These are phyloP conservation scores for Diadophis punctatus DNA, from an alignment of 2,113 vertebrate species.

Conservation along the genomic window DNA sequence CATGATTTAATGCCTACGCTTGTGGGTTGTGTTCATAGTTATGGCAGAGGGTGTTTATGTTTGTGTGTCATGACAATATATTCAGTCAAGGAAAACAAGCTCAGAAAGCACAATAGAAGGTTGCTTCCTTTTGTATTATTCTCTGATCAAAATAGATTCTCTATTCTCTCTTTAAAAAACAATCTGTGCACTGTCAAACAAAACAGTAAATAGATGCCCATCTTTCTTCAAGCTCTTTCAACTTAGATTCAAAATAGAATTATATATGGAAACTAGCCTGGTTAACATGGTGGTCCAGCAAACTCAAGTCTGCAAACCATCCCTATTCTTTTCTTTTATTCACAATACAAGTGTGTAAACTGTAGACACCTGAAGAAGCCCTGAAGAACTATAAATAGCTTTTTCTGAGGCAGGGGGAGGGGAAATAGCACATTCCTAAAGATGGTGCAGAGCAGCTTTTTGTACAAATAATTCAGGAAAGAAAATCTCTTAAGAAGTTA, in stretches of 20 bases:
- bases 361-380: constrained; percentile 48
- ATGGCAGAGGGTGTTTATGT: rapidly evolving
- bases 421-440: constrained; percentile 43
- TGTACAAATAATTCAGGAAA: constrained; percentile 13
- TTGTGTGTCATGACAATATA: not conserved
- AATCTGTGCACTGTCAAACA: not conserved
- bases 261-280: not conserved
- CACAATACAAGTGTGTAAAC: constrained; percentile 30
- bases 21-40: not conserved
- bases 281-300: not conserved
- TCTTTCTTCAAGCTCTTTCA: not conserved
- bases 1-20: not conserved
- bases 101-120: constrained; percentile 5
- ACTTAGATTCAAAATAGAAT: not conserved
- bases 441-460: constrained; percentile 46
- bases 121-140: constrained; percentile 1
- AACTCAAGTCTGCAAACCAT: not conserved
- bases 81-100: not conserved
- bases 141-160: not conserved
- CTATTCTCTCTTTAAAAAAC: not conserved
- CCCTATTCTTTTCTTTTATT: constrained; percentile 1
- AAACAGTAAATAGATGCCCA: not conserved
- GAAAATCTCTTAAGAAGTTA: constrained; percentile 25
- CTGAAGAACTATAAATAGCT: constrained; percentile 62
- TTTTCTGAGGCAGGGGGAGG: not conserved